A percentile compares a stretch with the other conserved stretches of the same genome.
phyloP scores from a whole-genome alignment of 2,888 invertebrate genomes.

The Psylliodes chrysocephalus region DNA sequence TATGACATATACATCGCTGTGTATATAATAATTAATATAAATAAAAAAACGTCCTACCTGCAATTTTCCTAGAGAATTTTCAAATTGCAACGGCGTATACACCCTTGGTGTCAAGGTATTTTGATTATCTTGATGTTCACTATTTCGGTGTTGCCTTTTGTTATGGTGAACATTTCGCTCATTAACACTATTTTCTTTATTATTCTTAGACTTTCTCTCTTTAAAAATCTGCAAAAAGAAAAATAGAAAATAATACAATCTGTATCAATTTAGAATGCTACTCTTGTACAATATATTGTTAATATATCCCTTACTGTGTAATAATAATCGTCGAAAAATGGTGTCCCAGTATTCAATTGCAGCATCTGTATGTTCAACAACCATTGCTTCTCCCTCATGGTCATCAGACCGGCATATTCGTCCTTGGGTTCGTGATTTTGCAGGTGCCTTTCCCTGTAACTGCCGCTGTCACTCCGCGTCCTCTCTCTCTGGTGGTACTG shows the following conservation, averaged over 20 bases:
- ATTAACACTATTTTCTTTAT: conserved; percentile 60
- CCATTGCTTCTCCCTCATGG: conserved; percentile 94
- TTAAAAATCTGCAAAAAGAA: conserved; percentile 71
- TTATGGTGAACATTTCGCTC: conserved; percentile 62
- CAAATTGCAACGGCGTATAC: conserved; percentile 89
- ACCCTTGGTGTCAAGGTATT: conserved; percentile 67
- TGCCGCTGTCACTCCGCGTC: conserved; percentile 51
- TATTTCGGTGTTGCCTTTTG: conserved; percentile 54
- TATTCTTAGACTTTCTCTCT: conserved; percentile 71
- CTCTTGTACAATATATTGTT: too few species aligned
- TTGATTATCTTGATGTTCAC: conserved; percentile 66
- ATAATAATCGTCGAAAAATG: conserved; percentile 97
- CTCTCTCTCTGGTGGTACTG: conserved; percentile 48
- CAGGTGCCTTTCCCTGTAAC: conserved; percentile 52
- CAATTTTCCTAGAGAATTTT: conserved; percentile 93
- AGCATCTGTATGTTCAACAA: conserved; percentile 93
- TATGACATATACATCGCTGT: too few species aligned
- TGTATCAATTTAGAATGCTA: too few species aligned
- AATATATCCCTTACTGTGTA: conserved; percentile 75
- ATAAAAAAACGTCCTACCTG: too few species aligned
- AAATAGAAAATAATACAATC: too few species aligned
- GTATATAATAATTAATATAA: too few species aligned
- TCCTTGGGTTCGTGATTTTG: conserved; percentile 64
- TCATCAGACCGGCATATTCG: conserved; percentile 94
- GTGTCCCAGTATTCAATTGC: conserved; percentile 93